Conservation (phyloP, 1,140 invertebrate genomes). For the Arion vulgaris region DNA sequence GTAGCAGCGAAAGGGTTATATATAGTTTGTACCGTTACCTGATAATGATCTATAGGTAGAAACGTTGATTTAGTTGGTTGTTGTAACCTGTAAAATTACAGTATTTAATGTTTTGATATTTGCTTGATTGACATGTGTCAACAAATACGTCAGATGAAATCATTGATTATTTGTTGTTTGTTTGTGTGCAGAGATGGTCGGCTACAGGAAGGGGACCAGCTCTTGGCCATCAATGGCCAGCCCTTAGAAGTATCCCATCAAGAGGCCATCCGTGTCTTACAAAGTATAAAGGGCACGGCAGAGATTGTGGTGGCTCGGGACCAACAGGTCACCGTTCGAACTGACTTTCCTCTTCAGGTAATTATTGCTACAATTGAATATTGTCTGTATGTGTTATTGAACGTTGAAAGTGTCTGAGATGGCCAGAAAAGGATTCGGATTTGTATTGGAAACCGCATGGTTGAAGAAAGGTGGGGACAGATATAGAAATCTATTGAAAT, state of each 20-base stretch:
- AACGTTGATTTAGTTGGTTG: too few relatives aligned
- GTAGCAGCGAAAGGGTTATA: too few relatives aligned
- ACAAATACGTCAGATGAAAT: too few relatives aligned
- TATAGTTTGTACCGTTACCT: too few relatives aligned
- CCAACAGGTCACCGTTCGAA: constrained; percentile 42
- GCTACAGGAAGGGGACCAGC: constrained; percentile 87
- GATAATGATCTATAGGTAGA: too few relatives aligned
- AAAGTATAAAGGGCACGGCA: constrained; percentile 84
- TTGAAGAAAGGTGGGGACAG: too few relatives aligned
- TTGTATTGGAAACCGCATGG: too few relatives aligned
- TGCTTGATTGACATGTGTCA: too few relatives aligned
- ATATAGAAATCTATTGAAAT: too few relatives aligned
- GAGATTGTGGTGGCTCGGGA: constrained; percentile 82
- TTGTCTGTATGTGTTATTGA: not conserved
- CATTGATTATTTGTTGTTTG: not conserved
- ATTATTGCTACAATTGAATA: not conserved
- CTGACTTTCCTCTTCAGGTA: constrained; percentile 32
- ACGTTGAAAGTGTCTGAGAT: not conserved
- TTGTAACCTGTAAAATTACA: too few relatives aligned
- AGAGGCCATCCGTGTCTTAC: constrained; percentile 86
- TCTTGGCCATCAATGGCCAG: constrained; percentile 90
- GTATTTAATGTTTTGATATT: too few relatives aligned
- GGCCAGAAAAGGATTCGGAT: too few relatives aligned
- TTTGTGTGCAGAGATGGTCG: constrained; percentile 79
- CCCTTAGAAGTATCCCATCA: constrained; percentile 89